Base-by-base conservation (phyloP, 2,888 invertebrate species). In the Yponomeuta cagnagella region DNA sequence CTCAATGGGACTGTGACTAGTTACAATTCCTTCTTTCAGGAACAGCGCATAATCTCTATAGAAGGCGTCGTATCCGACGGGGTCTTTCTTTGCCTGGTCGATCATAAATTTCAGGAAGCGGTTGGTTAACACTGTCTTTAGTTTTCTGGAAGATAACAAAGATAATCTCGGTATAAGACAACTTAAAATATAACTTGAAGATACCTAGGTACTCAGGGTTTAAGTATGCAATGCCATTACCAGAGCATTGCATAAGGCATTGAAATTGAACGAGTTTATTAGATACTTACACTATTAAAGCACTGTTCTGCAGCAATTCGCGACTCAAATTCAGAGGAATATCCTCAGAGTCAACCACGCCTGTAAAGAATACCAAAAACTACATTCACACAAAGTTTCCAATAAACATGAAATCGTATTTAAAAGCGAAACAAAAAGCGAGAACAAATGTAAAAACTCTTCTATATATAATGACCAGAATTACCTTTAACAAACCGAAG, bases 291-390 rank as follows among this genome's bases (percentile, higher is more conserved):
- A 93, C 94, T 76, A 99, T 98, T 4, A 99, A 93, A 37, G 95
- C 94, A 86, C 98, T 98, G 80, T 99, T 98, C 89, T 99, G 99
- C 69, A 99, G 92, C 73, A 99, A 89, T 88, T 99, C 99, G 81
- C 99, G 94, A 83, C 98, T 99, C 73, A 99, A 93, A 94, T 99
- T 99, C 71, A 99, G 91, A 65, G 99, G 99, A 91, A 99, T 98
- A 88, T 99, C 99, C 93, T 99, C 99, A 1, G 98, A 98, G 92
- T 99, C 99, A 23, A 99, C 98, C 48, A 99, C 98, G 82, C 98
- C 95, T 95, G 79, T 69, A 85, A 85, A 8, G 43, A 43, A 43
- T 9, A 43, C 43, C 43, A 66, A 72, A 69, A n/a, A 9, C 23
- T 15, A 15, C 3, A 63, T 63, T 33, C 33, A 33, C 33, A 33